phyloP scores from a whole-genome alignment of 35 echinoderm and acorn worm species.

The Lytechinus variegatus region DNA sequence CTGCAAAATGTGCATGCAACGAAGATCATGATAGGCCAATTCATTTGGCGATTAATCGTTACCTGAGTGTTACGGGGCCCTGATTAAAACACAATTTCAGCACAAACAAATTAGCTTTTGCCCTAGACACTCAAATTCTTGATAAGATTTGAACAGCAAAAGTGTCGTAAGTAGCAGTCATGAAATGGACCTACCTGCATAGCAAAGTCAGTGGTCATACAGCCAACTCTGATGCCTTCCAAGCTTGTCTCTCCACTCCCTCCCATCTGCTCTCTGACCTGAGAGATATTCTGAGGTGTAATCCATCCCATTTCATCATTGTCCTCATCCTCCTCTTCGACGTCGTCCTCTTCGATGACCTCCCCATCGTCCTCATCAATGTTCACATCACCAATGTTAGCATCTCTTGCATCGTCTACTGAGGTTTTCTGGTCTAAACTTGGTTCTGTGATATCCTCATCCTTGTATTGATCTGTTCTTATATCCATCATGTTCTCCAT shows the following conservation, averaged over 20 bases:
- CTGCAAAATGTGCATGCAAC: too few species aligned
- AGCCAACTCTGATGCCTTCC: slow-evolving; percentile 64
- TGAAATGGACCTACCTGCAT: slow-evolving; percentile 73
- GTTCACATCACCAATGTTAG: background rate
- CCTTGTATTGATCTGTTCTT: slow-evolving; percentile 23
- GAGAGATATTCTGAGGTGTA: slow-evolving; percentile 77
- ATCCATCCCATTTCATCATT: slow-evolving; percentile 88
- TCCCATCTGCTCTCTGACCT: slow-evolving; percentile 55
- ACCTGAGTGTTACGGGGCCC: too few species aligned
- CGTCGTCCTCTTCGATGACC: slow-evolving; percentile 48
- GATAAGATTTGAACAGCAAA: too few species aligned
- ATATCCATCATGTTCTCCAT: background rate
- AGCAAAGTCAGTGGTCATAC: slow-evolving; percentile 93
- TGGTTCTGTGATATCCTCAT: background rate
- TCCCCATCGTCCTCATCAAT: slow-evolving; percentile 9
- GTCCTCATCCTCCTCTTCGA: slow-evolving; percentile 44
- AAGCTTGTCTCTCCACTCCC: slow-evolving; percentile 36
- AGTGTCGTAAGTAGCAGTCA: too few species aligned
- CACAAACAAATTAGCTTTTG: too few species aligned
- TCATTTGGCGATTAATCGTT: too few species aligned
- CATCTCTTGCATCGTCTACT: background rate
- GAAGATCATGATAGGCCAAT: too few species aligned
- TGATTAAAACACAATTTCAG: too few species aligned
- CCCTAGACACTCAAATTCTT: too few species aligned
- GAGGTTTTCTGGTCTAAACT: background rate